Base-by-base conservation (phyloP, 2,888 invertebrate species). In the Spisula subtruncata region DNA sequence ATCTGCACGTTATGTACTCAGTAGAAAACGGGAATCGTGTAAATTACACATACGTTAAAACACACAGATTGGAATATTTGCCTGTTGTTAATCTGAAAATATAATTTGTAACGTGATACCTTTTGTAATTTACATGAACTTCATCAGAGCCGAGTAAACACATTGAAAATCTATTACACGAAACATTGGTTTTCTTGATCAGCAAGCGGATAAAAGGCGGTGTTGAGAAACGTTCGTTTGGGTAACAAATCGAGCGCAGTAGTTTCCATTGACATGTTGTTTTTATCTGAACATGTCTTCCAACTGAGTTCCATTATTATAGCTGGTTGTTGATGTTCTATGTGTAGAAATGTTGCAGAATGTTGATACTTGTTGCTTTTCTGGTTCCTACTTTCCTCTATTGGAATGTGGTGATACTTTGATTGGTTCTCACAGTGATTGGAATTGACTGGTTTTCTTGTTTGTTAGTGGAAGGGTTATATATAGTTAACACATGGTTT, bases 131-230 rank as follows among this genome's bases (percentile, higher is more conserved):
- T 83, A 75, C 83, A 71, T 54, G 14, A 32, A 87, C 54, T 75
- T 87, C 79, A 83, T 87, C 75, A 87, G 25, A 56, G 56, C 16
- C n/a, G n/a, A 32, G 54, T 81, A 75, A 83, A 83, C 75, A 66
- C 89, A 87, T 89, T 87, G 87, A 87, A 89, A 89, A 89, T 82
- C 87, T 85, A 91, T 91, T 91, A 89, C 87, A 91, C 87, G 87
- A 91, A 87, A 87, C 90, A 91, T 91, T 89, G 87, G 88, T 87
- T 90, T 82, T 32, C 81, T 85, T 83, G 87, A 87, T 87, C 79
- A 83, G 12, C 1, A 35, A 48, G 32, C 32, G 83, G 83, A 87
- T 87, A 87, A 79, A n/a, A 51, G 32, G 56, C 75, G 35, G 32
- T 82, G 87, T 54, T 56, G 54, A 32, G 83, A 75, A 84, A 79